Base-by-base conservation (phyloP, 2,888 invertebrate species). In the Apeira syringaria region DNA sequence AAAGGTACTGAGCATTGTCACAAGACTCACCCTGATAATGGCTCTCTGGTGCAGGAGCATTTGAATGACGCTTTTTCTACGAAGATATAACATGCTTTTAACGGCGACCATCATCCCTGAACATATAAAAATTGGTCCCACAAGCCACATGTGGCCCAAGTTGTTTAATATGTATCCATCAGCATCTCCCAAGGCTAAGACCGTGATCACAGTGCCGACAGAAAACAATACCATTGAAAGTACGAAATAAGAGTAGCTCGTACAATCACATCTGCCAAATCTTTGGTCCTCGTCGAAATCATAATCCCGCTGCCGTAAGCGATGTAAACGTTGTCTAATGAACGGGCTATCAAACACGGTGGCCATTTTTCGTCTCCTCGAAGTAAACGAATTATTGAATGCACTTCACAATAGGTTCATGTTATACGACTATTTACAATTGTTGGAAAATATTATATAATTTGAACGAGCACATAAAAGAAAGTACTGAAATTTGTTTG, bases 31-130 rank as follows among this genome's bases (percentile, higher is more conserved):
- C 76, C 92, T 89, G 47, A 93, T 90, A 52, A 93, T 86, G 46
- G 92, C 92, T 51, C 92, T 90, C 61, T 92, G 92, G 53, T 92
- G 92, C 28, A 92, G 81, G 32, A 93, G 83, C 92, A 93, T 92
- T 73, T 92, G 92, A 54, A 93, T 92, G 25, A 93, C 91, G 64
- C 92, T 92, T 68, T 93, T 93, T 68, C 92, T 87, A 57, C 93
- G 84, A 52, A 93, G 80, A 73, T 93, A 93, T 32, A 93, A 71
- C 86, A 93, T 92, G 63, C 92, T 93, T 67, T 93, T 93, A n/a
- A 93, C 92, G 28, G 93, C 93, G 38, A 93, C 92, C 93, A 93
- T 92, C 78, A 93, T 90, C 54, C 93, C 93, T 51, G 92, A 92
- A 77, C 93, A 92, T 69, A 93, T 92, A 69, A 93, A 92, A 67